Conservation (phyloP, 2,113 vertebrate species). For the Vimba vimba region DNA sequence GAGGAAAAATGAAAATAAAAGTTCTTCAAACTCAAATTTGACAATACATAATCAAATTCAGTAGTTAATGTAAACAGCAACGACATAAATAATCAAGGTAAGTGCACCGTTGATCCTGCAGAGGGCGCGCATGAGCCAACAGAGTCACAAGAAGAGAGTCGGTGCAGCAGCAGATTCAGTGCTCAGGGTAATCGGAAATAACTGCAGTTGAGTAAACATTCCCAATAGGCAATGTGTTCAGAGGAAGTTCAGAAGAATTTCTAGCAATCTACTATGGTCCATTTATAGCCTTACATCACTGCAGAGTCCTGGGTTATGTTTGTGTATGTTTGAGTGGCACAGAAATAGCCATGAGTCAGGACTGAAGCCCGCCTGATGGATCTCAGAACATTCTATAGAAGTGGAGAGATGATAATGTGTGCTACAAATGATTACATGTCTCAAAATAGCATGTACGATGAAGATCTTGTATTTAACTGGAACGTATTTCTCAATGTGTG, state of each 20-base stretch:
- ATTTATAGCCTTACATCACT: constrained; percentile 12
- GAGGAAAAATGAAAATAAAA: background rate
- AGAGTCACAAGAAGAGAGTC: background rate
- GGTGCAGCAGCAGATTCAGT: background rate
- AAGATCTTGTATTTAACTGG: constrained; percentile 50
- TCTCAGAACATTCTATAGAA: constrained; percentile 1
- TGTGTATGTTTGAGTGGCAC: background rate
- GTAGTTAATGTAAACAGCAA: background rate
- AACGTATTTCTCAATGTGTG: background rate
- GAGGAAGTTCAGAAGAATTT: constrained; percentile 18
- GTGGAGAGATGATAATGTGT: background rate
- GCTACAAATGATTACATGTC: constrained; percentile 26
- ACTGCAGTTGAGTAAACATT: background rate
- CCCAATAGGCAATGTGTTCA: background rate
- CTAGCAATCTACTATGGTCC: background rate
- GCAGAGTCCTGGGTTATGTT: background rate
- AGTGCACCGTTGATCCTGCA: background rate
- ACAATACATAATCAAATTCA: background rate
- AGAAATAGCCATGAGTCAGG: constrained; percentile 14
- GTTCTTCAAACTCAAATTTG: background rate
- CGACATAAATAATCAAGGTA: background rate
- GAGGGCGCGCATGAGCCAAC: background rate
- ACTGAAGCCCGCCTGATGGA: background rate
- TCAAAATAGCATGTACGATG: constrained; percentile 53
- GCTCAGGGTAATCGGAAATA: background rate